A percentile compares a stretch with the other conserved stretches of the same genome.
phyloP scores from a whole-genome alignment of 2,113 vertebrate species.

The Cryptotis parvus region DNA sequence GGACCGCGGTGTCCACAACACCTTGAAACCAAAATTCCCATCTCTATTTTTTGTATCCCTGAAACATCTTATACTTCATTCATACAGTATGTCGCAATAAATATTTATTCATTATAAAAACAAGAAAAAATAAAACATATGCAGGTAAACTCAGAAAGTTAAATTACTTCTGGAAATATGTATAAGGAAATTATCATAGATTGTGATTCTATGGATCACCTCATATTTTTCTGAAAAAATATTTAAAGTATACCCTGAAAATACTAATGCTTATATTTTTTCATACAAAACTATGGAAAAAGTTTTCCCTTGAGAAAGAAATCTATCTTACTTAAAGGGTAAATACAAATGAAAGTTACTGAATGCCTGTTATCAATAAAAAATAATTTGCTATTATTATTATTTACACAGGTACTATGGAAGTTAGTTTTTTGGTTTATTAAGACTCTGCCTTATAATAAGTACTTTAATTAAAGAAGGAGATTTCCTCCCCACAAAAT shows the following conservation, averaged over 20 bases:
- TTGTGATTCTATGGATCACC: not conserved
- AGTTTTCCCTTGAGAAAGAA: conserved; percentile 36
- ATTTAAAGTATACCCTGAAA: conserved; percentile 27
- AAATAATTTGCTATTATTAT: conserved; percentile 36
- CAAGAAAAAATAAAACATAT: not conserved
- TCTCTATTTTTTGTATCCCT: not conserved
- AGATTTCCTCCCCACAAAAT: conserved; percentile 14
- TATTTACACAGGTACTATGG: not conserved
- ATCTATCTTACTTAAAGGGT: conserved; percentile 36
- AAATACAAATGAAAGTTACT: conserved; percentile 34
- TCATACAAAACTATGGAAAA: conserved; percentile 30
- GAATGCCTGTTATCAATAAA: conserved; percentile 23
- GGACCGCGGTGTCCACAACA: too few relatives aligned
- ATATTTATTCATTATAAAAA: conserved; percentile 38
- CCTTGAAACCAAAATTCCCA: not conserved
- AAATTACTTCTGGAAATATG: not conserved
- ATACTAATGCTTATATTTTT: conserved; percentile 51
- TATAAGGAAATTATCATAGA: not conserved
- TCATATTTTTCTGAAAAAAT: conserved; percentile 2
- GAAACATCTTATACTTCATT: conserved; percentile 37
- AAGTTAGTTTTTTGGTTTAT: not conserved
- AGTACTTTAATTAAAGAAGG: not conserved
- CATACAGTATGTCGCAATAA: not conserved
- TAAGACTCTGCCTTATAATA: not conserved
- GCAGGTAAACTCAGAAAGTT: not conserved